Base-by-base conservation (phyloP, 2,113 vertebrate species). In the Amblyornis subalaris region DNA sequence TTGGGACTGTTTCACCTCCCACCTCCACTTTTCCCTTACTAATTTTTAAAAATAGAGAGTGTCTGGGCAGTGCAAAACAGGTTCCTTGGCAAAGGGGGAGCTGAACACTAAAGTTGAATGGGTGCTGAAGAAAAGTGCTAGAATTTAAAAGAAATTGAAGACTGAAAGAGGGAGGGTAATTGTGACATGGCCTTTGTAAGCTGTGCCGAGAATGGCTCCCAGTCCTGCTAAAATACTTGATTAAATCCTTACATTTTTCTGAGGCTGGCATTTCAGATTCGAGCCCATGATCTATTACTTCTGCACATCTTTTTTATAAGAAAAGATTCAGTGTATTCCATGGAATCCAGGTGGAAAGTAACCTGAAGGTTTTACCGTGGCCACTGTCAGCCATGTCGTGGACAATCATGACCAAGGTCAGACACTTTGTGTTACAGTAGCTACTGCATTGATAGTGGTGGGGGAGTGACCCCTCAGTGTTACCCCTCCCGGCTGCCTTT, bases 321-420 rank as follows among this genome's bases (percentile, higher is more conserved):
- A 38, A 38, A 38, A 38, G 36, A 38, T 38, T 38, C 36, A 38
- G 36, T 38, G 36, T 38, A 8, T 38, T 20, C 35, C 48, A 31
- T 38, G 25, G 64, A 64, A 51, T 66, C 14, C 48, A 61, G n/a
- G 31, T 72, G 57, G 36, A 16, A 16, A 44, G 15, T 26, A 64
- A 57, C 16, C 33, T 6, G 0, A 23, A 31, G 20, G 9, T 42
- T 51, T 64, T 18, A 51, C 36, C 0, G 0, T 9, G 45, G 58
- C 38, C 20, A 14, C n/a, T 6, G 1, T 24, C 12, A 22, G 55
- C 48, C 31, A 0, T 5, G 50, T 14, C 45, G 16, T 79, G 53
- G 77, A 22, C 58, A 13, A 12, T 58, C 9, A 14, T 1, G 4
- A 21, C 14, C 3, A 7, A 17, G 10, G 10, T 7, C 0, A 2